A percentile compares a stretch with the other conserved stretches of the same genome.
Conservation (phyloP, 2,888 invertebrate genomes). For the Agonopterix subpropinquella region DNA sequence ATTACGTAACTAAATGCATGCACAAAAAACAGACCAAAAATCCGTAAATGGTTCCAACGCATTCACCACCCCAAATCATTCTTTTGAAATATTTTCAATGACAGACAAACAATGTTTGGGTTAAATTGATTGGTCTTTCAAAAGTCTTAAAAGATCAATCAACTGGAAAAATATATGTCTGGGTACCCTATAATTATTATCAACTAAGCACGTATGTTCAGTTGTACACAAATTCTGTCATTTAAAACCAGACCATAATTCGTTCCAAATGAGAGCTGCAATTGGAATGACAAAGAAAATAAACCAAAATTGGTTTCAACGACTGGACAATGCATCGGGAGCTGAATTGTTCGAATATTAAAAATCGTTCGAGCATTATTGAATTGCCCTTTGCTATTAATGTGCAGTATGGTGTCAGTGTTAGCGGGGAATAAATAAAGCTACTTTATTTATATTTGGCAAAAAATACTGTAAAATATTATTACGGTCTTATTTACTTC, state of each 20-base stretch:
- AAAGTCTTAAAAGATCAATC: conserved; percentile 2
- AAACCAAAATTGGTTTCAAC: conserved; percentile 40
- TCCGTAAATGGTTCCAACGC: no score
- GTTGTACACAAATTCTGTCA: neutral
- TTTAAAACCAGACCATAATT: conserved; percentile 1
- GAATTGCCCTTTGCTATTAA: conserved; percentile 63
- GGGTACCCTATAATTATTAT: conserved; percentile 10
- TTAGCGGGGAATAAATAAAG: conserved; percentile 16
- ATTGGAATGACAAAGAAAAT: conserved; percentile 11
- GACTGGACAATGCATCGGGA: conserved; percentile 50
- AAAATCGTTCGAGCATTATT: conserved; percentile 68
- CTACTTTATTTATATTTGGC: no score
- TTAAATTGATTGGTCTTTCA: no score
- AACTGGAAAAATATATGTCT: conserved; percentile 3
- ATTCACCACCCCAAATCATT: no score
- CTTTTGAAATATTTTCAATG: no score
- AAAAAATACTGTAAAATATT: no score
- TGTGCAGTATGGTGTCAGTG: conserved; percentile 27
- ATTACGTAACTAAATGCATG: no score
- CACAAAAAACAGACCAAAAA: no score
- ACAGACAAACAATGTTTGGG: no score
- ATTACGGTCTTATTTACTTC: neutral
- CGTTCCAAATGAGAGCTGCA: conserved; percentile 5
- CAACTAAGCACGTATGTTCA: conserved; percentile 8
- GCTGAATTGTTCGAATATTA: conserved; percentile 64